phyloP scores from a whole-genome alignment of 2,113 vertebrate species.

The Gopherus evgoodei region DNA sequence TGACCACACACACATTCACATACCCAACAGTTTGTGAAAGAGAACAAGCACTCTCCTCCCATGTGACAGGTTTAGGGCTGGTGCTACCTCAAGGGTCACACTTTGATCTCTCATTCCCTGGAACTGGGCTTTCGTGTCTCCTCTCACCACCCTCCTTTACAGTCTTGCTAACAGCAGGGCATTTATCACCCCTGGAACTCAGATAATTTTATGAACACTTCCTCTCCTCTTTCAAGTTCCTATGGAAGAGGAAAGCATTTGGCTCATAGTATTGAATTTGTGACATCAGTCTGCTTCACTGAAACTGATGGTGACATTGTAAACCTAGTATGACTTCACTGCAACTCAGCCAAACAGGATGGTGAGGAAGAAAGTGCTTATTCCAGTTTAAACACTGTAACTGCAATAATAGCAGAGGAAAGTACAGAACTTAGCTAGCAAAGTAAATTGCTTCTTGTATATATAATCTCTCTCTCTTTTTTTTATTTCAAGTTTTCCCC shows the following conservation, averaged over 20 bases:
- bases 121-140: background rate
- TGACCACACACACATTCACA: background rate
- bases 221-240: background rate
- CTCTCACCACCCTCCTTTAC: background rate
- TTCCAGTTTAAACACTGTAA: constrained; percentile 23
- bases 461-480: background rate
- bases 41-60: background rate
- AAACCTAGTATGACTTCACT: constrained; percentile 25
- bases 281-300: constrained; percentile 12
- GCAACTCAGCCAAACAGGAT: constrained; percentile 18
- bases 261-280: background rate
- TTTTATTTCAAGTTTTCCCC: constrained; percentile 7
- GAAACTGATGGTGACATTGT: background rate
- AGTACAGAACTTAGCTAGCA: background rate
- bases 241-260: constrained; percentile 4
- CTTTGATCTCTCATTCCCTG: background rate
- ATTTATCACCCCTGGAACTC: background rate
- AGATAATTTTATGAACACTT: background rate
- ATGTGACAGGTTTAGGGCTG: background rate
- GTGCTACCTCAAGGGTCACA: background rate
- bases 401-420: constrained; percentile 12
- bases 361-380: constrained; percentile 7
- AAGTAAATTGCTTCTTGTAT: constrained; percentile 28
- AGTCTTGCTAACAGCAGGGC: background rate
- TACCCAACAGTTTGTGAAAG: background rate